A percentile compares a stretch with the other conserved stretches of the same genome.
phyloP scores from a whole-genome alignment of 2,797 vertebrate genomes.

The Sparus aurata region DNA sequence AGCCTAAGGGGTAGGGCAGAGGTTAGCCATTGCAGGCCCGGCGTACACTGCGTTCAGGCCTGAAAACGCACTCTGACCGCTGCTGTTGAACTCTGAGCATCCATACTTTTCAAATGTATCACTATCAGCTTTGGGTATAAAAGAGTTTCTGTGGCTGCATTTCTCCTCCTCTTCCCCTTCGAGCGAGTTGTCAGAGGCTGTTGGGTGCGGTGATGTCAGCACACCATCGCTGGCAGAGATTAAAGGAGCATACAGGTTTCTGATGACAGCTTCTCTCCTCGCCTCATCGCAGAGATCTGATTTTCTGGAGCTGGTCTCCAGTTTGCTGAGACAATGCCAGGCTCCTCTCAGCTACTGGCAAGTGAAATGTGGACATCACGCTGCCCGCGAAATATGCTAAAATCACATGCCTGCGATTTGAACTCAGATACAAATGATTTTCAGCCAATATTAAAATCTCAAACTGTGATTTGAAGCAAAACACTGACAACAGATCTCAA shows the following conservation, averaged over 20 bases:
- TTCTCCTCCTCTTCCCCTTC: slow-evolving; percentile 4
- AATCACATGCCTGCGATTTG: slow-evolving; percentile 43
- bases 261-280: slow-evolving; percentile 73
- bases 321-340: slow-evolving; percentile 33
- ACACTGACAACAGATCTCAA: slow-evolving; percentile 46
- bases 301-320: slow-evolving; percentile 43
- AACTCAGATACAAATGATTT: slow-evolving; percentile 54
- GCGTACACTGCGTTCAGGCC: slow-evolving; percentile 24
- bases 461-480: slow-evolving; percentile 62
- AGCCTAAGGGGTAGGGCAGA: slow-evolving; percentile 80
- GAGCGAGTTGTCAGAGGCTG: slow-evolving; percentile 32
- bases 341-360: slow-evolving; percentile 39
- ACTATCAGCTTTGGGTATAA: slow-evolving; percentile 9
- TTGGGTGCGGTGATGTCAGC: slow-evolving; percentile 62
- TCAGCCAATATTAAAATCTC: slow-evolving; percentile 61
- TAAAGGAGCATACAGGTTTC: slow-evolving; percentile 60
- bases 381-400: slow-evolving; percentile 32
- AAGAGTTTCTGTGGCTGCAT: slow-evolving; percentile 6
- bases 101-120: slow-evolving; percentile 26
- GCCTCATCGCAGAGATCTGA: slow-evolving; percentile 48
- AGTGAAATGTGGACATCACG: slow-evolving; percentile 44
- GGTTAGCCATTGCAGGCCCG: slow-evolving; percentile 66
- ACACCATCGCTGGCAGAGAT: slow-evolving; percentile 38
- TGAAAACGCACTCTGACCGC: background rate
- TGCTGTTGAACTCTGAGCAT: slow-evolving; percentile 43